phyloP scores from a whole-genome alignment of 2,888 invertebrate genomes.

The Calliphora vomitoria region DNA sequence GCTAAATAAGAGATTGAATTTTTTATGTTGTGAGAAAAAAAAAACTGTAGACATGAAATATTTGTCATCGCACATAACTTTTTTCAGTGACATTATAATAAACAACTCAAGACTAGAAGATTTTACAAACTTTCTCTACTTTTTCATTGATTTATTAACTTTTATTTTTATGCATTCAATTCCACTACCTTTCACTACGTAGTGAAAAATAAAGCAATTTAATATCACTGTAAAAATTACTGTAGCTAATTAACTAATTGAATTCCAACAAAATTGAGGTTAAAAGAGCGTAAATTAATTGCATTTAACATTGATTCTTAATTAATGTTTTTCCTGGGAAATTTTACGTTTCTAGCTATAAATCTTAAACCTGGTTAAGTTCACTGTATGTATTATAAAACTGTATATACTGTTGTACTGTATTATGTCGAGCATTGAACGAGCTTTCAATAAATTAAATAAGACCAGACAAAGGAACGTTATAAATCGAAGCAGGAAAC shows the following conservation, averaged over 20 bases:
- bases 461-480: background rate
- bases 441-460: background rate
- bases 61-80: too few relatives aligned
- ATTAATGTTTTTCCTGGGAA: background rate
- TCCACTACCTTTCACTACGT: background rate
- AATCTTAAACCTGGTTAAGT: constrained; percentile 10
- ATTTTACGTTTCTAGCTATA: background rate
- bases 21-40: too few relatives aligned
- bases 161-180: background rate
- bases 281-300: constrained; percentile 3
- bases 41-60: too few relatives aligned
- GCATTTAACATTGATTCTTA: constrained; percentile 4
- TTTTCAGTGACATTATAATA: too few relatives aligned
- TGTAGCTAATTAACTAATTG: constrained; percentile 33
- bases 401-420: background rate
- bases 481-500: background rate
- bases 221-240: background rate
- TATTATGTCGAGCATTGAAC: background rate
- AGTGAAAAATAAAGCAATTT: background rate
- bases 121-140: background rate
- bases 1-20: too few relatives aligned
- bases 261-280: constrained; percentile 1
- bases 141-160: too few relatives aligned
- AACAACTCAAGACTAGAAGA: too few relatives aligned
- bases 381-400: background rate